Evolutionary conservation across 2,797 vertebrate genomes (phyloP).

Genomic region (Poeciliopsis presidionis): DNA sequence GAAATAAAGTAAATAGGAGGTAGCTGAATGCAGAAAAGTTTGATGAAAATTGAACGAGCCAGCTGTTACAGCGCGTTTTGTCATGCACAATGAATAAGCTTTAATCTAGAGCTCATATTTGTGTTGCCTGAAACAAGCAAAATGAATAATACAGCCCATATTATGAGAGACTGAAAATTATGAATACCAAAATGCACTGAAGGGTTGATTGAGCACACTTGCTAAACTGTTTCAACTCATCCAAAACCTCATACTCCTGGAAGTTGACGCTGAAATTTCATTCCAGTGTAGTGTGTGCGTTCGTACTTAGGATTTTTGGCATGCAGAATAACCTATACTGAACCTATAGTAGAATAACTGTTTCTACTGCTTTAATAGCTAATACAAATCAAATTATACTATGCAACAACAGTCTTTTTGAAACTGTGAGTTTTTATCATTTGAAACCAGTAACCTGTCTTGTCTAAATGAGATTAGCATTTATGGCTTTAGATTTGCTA

Average conservation of each 20-base stretch:
- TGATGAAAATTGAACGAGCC: conserved; percentile 55
- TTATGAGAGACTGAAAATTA: conserved; percentile 45
- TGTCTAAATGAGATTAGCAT: not conserved
- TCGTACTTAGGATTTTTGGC: too few species aligned
- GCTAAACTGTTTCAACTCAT: conserved; percentile 38
- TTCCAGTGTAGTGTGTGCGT: too few species aligned
- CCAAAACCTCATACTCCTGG: conserved; percentile 39
- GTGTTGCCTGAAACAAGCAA: conserved; percentile 45
- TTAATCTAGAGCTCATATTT: conserved; percentile 59
- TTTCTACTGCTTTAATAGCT: too few species aligned
- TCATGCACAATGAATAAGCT: conserved; percentile 56
- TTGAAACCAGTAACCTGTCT: too few species aligned
- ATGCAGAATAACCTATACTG: too few species aligned
- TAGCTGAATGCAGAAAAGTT: conserved; percentile 27
- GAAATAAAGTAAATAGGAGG: conserved; percentile 29
- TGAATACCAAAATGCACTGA: conserved; percentile 40
- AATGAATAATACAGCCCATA: conserved; percentile 50
- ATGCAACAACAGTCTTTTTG: too few species aligned
- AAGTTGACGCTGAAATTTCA: conserved; percentile 13
- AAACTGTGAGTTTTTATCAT: too few species aligned
- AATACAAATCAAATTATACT: too few species aligned
- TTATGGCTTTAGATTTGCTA: not conserved
- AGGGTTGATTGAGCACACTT: conserved; percentile 36
- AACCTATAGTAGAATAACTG: too few species aligned
- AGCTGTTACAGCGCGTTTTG: conserved; percentile 63